phyloP scores from a whole-genome alignment of 2,113 vertebrate genomes.

The Pogonocichla stellata region DNA sequence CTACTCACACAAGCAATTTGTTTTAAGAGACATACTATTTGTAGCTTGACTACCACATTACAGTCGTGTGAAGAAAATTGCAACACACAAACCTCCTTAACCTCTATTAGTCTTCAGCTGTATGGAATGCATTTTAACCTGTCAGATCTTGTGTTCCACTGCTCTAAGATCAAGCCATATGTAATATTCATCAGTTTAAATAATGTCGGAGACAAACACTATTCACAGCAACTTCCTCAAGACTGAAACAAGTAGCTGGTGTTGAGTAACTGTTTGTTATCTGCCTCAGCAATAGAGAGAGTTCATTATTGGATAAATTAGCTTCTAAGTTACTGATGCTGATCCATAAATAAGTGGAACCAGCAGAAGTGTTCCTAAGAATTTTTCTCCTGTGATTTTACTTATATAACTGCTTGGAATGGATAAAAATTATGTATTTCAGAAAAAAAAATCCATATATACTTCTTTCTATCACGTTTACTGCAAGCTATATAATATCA shows the following conservation, averaged over 20 bases:
- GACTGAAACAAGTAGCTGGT: conserved; percentile 43
- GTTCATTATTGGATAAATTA: conserved; percentile 73
- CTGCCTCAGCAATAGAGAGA: conserved; percentile 51
- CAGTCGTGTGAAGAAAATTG: conserved; percentile 30
- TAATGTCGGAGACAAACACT: neutral
- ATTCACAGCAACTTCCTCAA: neutral
- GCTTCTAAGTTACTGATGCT: conserved; percentile 59
- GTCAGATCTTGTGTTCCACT: conserved; percentile 50
- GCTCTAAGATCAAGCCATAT: conserved; percentile 43
- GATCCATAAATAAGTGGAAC: conserved; percentile 57
- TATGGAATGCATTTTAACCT: conserved; percentile 53
- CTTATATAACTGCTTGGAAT: conserved; percentile 9
- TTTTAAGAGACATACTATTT: conserved; percentile 14
- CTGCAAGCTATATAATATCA: neutral
- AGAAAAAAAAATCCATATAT: neutral
- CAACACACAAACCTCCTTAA: conserved; percentile 41
- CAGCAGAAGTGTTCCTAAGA: conserved; percentile 10
- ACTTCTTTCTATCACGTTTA: neutral
- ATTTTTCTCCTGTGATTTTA: conserved; percentile 48
- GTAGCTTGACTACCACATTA: conserved; percentile 28
- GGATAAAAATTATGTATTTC: neutral
- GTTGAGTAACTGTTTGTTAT: conserved; percentile 46
- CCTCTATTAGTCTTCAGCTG: conserved; percentile 43
- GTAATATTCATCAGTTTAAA: conserved; percentile 57
- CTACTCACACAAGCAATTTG: neutral